A percentile compares a stretch with the other conserved stretches of the same genome.
These are phyloP conservation scores for Zaprionus obscuricornis DNA, from an alignment of 2,888 invertebrate species.

Conservation along the genomic window DNA sequence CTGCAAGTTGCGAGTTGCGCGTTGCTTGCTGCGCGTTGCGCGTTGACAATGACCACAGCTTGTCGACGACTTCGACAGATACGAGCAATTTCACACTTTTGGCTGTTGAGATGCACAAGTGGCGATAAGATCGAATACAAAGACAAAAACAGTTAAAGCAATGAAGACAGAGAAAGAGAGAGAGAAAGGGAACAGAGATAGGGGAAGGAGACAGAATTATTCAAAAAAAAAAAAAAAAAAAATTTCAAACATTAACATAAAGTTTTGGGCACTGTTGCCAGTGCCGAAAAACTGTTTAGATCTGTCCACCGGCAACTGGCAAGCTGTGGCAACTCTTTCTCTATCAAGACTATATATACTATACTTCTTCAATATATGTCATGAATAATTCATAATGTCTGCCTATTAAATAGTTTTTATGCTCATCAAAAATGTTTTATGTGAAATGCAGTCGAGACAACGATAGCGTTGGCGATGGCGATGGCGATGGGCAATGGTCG, in stretches of 20 bases:
- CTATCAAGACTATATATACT: not conserved
- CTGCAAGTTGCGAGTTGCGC: constrained; percentile 13
- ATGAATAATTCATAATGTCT: constrained; percentile 75
- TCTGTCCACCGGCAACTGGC: too few relatives aligned
- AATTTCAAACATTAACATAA: constrained; percentile 62
- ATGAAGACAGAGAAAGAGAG: too few relatives aligned
- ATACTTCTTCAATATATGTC: constrained; percentile 28
- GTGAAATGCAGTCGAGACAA: constrained; percentile 49
- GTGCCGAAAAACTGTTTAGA: constrained; percentile 27
- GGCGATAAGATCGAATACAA: constrained; percentile 51
- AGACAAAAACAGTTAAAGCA: too few relatives aligned
- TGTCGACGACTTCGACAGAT: constrained; percentile 72
- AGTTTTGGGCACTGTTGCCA: constrained; percentile 53
- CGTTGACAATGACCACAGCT: constrained; percentile 78
- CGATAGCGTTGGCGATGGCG: not conserved
- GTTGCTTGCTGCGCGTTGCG: constrained; percentile 24
- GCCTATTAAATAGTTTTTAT: constrained; percentile 73
- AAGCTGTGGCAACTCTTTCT: constrained; percentile 31
- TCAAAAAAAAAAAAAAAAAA: too few relatives aligned
- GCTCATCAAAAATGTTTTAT: constrained; percentile 76
- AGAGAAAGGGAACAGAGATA: not conserved
- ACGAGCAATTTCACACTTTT: constrained; percentile 79
- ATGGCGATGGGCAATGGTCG: constrained; percentile 2
- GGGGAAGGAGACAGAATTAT: constrained; percentile 3
- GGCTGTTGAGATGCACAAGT: constrained; percentile 55